Conservation (phyloP, 2,113 vertebrate genomes). For the Xiphophorus maculatus region DNA sequence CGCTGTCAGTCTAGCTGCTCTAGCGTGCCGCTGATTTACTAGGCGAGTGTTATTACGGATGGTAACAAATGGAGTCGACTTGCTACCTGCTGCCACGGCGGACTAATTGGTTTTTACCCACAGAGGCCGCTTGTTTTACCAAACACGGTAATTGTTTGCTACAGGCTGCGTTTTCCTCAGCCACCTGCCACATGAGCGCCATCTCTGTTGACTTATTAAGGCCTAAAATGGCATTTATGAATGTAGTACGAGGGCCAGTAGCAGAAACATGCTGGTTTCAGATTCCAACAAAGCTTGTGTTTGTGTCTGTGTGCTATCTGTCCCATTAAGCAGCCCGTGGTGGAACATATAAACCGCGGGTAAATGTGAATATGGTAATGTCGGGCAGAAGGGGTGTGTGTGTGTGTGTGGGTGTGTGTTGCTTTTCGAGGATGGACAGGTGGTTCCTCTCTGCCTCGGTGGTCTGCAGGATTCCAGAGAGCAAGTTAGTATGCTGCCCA, state of each 20-base stretch:
- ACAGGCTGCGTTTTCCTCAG: slow-evolving; percentile 33
- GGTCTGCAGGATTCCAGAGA: slow-evolving; percentile 64
- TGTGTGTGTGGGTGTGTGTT: slow-evolving; percentile 4
- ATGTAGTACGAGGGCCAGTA: slow-evolving; percentile 42
- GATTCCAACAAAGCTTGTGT: slow-evolving; percentile 42
- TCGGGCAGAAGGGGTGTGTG: slow-evolving; percentile 14
- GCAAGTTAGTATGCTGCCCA: slow-evolving; percentile 49
- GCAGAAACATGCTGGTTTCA: slow-evolving; percentile 53
- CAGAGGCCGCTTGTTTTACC: slow-evolving; percentile 45
- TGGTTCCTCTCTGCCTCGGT: slow-evolving; percentile 69
- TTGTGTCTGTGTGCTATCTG: slow-evolving; percentile 33
- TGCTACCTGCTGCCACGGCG: slow-evolving; percentile 59
- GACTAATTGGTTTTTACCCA: slow-evolving; percentile 62
- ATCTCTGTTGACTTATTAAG: slow-evolving; percentile 61
- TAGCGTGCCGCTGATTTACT: slow-evolving; percentile 49
- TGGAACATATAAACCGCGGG: slow-evolving; percentile 48
- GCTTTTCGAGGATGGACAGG: slow-evolving; percentile 62
- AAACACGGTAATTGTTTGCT: slow-evolving; percentile 63
- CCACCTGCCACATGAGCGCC: slow-evolving; percentile 21
- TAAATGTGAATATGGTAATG: slow-evolving; percentile 75
- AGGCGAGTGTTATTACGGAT: slow-evolving; percentile 55
- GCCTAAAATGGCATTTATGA: slow-evolving; percentile 62
- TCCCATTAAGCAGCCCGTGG: slow-evolving; percentile 45
- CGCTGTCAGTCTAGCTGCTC: slow-evolving; percentile 44
- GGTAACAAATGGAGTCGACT: slow-evolving; percentile 60